Evolutionary conservation across 2,113 vertebrate genomes (phyloP).

Genomic region (Zeus faber): DNA sequence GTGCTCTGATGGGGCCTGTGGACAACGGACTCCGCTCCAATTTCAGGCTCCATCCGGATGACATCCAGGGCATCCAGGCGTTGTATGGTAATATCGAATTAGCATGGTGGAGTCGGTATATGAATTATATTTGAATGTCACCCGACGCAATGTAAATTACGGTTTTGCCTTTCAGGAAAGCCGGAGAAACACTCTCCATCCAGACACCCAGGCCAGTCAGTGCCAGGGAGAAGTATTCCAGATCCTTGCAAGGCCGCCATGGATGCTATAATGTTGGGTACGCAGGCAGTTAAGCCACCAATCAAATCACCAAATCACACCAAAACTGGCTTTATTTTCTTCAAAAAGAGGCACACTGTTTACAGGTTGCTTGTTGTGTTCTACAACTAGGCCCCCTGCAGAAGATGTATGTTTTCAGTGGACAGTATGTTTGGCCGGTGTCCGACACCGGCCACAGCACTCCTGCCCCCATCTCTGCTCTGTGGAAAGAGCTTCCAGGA

Average conservation of each 20-base stretch:
- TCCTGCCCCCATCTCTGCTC: conserved; percentile 63
- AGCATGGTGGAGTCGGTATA: background rate
- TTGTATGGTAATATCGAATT: conserved; percentile 74
- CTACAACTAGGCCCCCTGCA: conserved; percentile 66
- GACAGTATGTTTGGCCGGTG: conserved; percentile 80
- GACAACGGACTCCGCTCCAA: conserved; percentile 76
- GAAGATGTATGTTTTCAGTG: conserved; percentile 82
- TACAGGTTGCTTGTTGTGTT: background rate
- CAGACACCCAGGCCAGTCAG: conserved; percentile 10
- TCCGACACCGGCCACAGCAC: conserved; percentile 68
- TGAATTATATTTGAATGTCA: background rate
- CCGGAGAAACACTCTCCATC: conserved; percentile 41
- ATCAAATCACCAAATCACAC: background rate
- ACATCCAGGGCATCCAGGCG: conserved; percentile 81
- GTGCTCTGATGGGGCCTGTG: conserved; percentile 82
- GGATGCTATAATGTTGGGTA: conserved; percentile 82
- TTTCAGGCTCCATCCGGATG: conserved; percentile 82
- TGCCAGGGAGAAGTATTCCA: conserved; percentile 31
- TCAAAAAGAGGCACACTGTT: too few species aligned
- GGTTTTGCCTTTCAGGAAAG: conserved; percentile 58
- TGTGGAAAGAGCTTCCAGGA: conserved; percentile 84
- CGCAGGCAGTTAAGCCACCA: background rate
- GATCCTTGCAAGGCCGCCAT: conserved; percentile 76
- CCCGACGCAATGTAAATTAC: background rate
- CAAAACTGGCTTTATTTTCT: background rate